phyloP scores from a whole-genome alignment of 2,888 invertebrate species.

The Peribatodes rhomboidaria region DNA sequence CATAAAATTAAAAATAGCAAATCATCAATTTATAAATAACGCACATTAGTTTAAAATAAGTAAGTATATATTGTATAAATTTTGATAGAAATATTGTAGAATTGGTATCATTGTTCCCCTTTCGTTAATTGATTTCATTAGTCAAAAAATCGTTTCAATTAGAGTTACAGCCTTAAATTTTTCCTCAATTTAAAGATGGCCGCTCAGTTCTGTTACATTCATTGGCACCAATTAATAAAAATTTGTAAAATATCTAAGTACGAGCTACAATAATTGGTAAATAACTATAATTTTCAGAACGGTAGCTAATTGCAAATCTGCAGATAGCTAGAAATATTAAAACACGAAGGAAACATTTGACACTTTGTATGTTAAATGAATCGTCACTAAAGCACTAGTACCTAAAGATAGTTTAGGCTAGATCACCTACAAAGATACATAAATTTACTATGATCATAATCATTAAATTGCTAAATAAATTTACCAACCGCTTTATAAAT shows the following conservation, averaged over 20 bases:
- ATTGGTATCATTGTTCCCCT: constrained; percentile 77
- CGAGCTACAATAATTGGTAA: constrained; percentile 45
- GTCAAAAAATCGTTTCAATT: constrained; percentile 50
- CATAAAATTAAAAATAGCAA: constrained; percentile 41
- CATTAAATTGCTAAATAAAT: constrained; percentile 17
- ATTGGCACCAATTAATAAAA: constrained; percentile 74
- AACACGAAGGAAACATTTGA: constrained; percentile 35
- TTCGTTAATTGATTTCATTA: constrained; percentile 63
- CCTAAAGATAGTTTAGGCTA: constrained; percentile 29
- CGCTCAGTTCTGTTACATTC: constrained; percentile 53
- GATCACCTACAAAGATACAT: constrained; percentile 28
- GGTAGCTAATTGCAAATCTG: background rate
- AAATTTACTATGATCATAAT: constrained; percentile 27
- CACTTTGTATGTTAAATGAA: constrained; percentile 19
- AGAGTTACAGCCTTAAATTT: constrained; percentile 47
- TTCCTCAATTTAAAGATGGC: constrained; percentile 51
- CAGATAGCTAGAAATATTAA: constrained; percentile 15
- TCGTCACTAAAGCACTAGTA: constrained; percentile 18
- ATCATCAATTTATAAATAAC: constrained; percentile 40
- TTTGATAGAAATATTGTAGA: constrained; percentile 50
- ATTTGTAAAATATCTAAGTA: constrained; percentile 47
- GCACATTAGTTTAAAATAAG: constrained; percentile 18
- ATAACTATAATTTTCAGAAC: background rate
- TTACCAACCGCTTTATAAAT: constrained; percentile 10
- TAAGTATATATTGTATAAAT: constrained; percentile 44